Base-by-base conservation (phyloP, 2,888 invertebrate genomes). In the Coenonympha glycerion region DNA sequence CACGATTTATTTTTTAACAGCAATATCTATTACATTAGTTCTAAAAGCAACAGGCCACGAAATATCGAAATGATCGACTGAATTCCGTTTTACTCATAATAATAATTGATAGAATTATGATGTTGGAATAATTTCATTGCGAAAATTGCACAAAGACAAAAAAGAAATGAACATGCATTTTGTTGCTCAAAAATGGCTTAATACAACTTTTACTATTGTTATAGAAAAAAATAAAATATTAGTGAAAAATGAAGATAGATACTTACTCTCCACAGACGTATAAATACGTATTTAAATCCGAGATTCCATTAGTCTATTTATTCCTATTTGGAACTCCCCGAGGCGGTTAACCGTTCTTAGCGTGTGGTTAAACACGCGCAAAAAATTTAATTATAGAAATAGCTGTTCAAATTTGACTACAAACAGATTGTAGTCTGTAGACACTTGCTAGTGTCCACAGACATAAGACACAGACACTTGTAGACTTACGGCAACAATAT, bases 271-370 rank as follows among this genome's bases (percentile, higher is more conserved):
- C n/a, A n/a, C n/a, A n/a, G n/a, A n/a, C n/a, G n/a, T n/a, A n/a
- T n/a, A n/a, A n/a, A n/a, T n/a, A n/a, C n/a, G n/a, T n/a, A n/a
- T n/a, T n/a, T 5, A 9, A 8, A 24, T 24, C 24, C 6, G 6
- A 24, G 24, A 3, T 24, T 24, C 6, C 6, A 40, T 40, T 15
- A 8, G 9, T 36, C 36, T 37, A 11, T n/a, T n/a, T n/a, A n/a
- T n/a, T n/a, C 28, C 26, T 26, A 26, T 26, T 26, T 26, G 9
- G 26, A 1, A 9, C 9, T 9, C 26, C 26, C 9, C 26, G 15
- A n/a, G 39, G 6, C 33, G 33, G 47, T 39, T n/a, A 33, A 19
- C 26, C 24, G 36, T 22, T 31, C 37, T 37, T 44, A 13, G 44
- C 31, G 11, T 49, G 49, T 37, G 42, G 42, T 42, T 13, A 21